Percentiles rank a stretch among this genome's conserved stretches.
phyloP scores from a whole-genome alignment of 2,113 vertebrate species.

The Vulpes ferrilata region DNA sequence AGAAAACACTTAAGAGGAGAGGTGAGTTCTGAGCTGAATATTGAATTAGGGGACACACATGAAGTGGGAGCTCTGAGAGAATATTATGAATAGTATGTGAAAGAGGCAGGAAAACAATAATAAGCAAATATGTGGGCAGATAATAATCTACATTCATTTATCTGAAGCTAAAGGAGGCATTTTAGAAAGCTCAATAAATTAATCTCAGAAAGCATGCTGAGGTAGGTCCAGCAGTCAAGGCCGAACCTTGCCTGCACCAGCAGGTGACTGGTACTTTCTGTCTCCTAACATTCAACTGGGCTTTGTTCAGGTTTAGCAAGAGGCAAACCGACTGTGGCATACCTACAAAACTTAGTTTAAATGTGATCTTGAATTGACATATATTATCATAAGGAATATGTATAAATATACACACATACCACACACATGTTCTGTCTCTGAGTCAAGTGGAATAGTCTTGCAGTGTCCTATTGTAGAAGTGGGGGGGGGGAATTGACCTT shows the following conservation, averaged over 20 bases:
- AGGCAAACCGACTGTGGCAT: neutral
- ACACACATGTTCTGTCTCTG: neutral
- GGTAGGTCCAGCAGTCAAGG: accelerated
- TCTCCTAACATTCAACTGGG: neutral
- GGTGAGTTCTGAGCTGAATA: conserved; percentile 25
- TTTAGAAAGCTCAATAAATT: neutral
- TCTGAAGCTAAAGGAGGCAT: neutral
- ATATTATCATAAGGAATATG: neutral
- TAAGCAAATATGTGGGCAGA: neutral
- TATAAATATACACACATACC: neutral
- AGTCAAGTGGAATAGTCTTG: neutral
- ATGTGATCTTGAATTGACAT: neutral
- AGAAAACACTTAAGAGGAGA: conserved; percentile 24
- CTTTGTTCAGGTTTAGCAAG: neutral
- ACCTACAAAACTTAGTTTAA: neutral
- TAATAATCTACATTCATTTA: neutral
- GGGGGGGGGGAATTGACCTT: neutral
- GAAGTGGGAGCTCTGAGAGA: neutral
- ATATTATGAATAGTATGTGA: neutral
- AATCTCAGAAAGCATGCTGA: neutral
- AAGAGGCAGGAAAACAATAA: neutral
- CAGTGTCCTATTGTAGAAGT: neutral
- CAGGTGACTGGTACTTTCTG: neutral
- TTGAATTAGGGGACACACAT: neutral
- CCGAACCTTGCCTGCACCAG: accelerated